These are phyloP conservation scores for Drosophila gunungcola DNA, from an alignment of 1,140 invertebrate species.

Conservation along the genomic window DNA sequence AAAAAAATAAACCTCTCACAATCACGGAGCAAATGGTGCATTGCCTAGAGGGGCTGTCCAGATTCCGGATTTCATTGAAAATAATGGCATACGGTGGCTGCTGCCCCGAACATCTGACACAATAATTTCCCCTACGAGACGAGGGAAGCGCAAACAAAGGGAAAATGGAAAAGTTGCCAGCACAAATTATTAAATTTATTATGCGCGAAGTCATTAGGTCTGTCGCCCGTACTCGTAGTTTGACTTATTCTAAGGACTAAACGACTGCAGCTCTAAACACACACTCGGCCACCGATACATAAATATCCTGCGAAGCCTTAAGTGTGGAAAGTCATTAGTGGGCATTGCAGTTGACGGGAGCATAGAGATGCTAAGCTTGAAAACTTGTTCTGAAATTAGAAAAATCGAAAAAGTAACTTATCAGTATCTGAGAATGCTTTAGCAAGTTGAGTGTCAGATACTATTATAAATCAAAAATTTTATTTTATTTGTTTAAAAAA, in stretches of 20 bases:
- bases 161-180: constrained; percentile 28
- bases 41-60: constrained; percentile 62
- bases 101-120: constrained; percentile 66
- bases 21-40: constrained; percentile 56
- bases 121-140: constrained; percentile 51
- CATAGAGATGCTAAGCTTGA: constrained; percentile 23
- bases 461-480: too few species aligned
- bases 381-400: neutral
- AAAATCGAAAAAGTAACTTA: neutral
- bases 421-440: neutral
- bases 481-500: too few species aligned
- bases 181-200: constrained; percentile 61
- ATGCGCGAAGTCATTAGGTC: constrained; percentile 56
- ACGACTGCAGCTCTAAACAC: constrained; percentile 7
- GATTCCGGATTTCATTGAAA: constrained; percentile 57
- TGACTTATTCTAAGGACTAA: constrained; percentile 28
- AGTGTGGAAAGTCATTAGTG: constrained; percentile 36
- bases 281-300: constrained; percentile 27
- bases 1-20: constrained; percentile 18
- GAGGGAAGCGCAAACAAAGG: constrained; percentile 25
- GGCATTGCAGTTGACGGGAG: constrained; percentile 28
- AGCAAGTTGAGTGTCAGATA: too few species aligned
- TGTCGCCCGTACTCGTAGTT: constrained; percentile 28
- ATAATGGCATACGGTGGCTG: constrained; percentile 66
- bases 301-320: constrained; percentile 20